These are phyloP conservation scores for Anastrepha ludens DNA, from an alignment of 1,140 invertebrate species.

Conservation along the genomic window DNA sequence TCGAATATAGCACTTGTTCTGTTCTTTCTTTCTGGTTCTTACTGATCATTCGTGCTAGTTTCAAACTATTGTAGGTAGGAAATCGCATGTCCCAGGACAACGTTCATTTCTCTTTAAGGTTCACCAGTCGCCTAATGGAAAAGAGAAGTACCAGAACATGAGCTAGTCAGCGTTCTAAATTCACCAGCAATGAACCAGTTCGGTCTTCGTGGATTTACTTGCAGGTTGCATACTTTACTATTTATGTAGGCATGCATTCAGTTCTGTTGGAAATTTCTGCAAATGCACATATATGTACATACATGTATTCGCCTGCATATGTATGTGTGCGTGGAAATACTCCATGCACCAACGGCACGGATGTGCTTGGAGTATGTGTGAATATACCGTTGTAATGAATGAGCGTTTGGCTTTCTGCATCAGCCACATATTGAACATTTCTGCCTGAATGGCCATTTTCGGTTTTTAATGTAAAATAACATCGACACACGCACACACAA, in stretches of 20 bases:
- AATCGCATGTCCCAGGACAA: too few relatives aligned
- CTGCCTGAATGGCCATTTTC: conserved; percentile 56
- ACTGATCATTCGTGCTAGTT: too few relatives aligned
- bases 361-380: background rate
- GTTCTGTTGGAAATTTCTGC: background rate
- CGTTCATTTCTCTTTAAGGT: too few relatives aligned
- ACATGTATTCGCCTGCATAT: conserved; percentile 6
- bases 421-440: conserved; percentile 58
- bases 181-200: too few relatives aligned
- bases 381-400: conserved; percentile 45
- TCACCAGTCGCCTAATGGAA: too few relatives aligned
- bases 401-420: conserved; percentile 17
- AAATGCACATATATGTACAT: conserved; percentile 12
- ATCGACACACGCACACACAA: background rate
- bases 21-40: too few relatives aligned
- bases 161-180: too few relatives aligned
- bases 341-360: background rate
- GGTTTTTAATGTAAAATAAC: conserved; percentile 46
- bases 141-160: too few relatives aligned
- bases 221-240: background rate
- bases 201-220: too few relatives aligned
- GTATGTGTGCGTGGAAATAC: background rate
- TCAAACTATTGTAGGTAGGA: too few relatives aligned
- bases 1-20: too few relatives aligned
- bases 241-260: background rate